A percentile compares a stretch with the other conserved stretches of the same genome.
Conservation (phyloP, 1,140 invertebrate genomes). For the Steinernema khuongi region DNA sequence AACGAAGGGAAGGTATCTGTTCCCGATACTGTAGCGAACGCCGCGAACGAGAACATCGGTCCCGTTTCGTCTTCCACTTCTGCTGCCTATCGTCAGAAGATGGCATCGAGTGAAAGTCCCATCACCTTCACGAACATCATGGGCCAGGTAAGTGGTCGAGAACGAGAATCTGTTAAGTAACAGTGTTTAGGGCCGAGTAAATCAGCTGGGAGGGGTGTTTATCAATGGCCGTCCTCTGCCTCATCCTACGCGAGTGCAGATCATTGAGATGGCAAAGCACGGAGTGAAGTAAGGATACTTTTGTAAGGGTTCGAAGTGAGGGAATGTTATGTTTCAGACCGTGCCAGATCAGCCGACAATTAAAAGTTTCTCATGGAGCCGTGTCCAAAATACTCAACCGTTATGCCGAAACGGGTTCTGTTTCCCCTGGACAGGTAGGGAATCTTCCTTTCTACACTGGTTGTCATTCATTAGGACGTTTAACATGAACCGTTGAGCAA, state of each 20-base stretch:
- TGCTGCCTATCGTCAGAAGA: neutral
- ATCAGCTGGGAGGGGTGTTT: slow-evolving; percentile 83
- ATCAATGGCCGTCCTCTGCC: slow-evolving; percentile 81
- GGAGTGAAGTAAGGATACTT: slow-evolving; percentile 68
- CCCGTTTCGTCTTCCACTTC: neutral
- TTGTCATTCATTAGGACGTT: neutral
- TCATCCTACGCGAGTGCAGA: slow-evolving; percentile 74
- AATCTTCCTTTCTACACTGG: neutral
- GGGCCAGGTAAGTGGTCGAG: slow-evolving; percentile 26
- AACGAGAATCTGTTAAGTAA: neutral
- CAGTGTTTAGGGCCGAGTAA: slow-evolving; percentile 72
- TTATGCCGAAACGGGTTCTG: slow-evolving; percentile 78
- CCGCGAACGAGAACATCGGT: neutral
- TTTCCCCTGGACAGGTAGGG: slow-evolving; percentile 69
- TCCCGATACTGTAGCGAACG: neutral
- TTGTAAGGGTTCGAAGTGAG: neutral
- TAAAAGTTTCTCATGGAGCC: slow-evolving; percentile 81
- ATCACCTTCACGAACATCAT: slow-evolving; percentile 35
- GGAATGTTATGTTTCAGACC: slow-evolving; percentile 65
- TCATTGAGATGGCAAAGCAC: slow-evolving; percentile 80
- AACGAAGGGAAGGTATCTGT: neutral
- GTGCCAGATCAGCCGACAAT: slow-evolving; percentile 78
- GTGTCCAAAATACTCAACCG: slow-evolving; percentile 84
- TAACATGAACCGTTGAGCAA: neutral
- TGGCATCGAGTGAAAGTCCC: slow-evolving; percentile 7